These are phyloP conservation scores for Malurus leucopterus DNA, from an alignment of 2,797 vertebrate genomes.

Conservation along the genomic window DNA sequence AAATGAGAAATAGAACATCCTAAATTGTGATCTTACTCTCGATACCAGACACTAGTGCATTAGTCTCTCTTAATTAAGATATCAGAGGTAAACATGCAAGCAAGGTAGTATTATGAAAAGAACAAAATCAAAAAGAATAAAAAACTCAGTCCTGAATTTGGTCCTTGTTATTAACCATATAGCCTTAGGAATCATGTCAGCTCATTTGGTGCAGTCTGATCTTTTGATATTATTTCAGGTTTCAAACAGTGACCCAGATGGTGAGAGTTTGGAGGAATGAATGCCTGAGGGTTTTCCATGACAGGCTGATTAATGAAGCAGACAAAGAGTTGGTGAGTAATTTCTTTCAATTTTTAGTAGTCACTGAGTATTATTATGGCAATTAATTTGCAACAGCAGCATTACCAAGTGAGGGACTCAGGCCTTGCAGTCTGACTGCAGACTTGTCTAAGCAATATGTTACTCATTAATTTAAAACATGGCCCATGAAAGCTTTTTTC, in stretches of 20 bases:
- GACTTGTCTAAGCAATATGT: background rate
- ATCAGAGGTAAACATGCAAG: background rate
- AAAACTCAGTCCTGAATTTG: background rate
- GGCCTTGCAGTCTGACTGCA: background rate
- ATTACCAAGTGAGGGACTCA: background rate
- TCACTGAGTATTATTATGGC: background rate
- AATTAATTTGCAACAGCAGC: background rate
- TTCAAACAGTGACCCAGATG: conserved; percentile 85
- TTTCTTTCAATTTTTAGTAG: background rate
- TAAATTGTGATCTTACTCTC: background rate
- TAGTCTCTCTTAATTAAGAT: background rate
- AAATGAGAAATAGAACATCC: background rate
- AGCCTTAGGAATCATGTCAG: background rate
- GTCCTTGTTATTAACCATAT: background rate
- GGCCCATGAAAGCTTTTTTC: background rate
- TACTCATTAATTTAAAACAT: background rate
- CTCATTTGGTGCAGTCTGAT: background rate
- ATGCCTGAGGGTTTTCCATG: conserved; percentile 92
- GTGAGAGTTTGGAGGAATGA: conserved; percentile 96
- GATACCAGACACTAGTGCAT: background rate
- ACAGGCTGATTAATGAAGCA: conserved; percentile 86
- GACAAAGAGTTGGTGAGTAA: conserved; percentile 87
- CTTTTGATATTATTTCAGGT: conserved; percentile 69
- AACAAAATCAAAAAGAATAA: background rate
- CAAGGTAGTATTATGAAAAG: background rate